Evolutionary conservation across 2,113 vertebrate species (phyloP), one percentile per base, ranked within the genome.

Genomic region (Psittacula cyanocephala): DNA sequence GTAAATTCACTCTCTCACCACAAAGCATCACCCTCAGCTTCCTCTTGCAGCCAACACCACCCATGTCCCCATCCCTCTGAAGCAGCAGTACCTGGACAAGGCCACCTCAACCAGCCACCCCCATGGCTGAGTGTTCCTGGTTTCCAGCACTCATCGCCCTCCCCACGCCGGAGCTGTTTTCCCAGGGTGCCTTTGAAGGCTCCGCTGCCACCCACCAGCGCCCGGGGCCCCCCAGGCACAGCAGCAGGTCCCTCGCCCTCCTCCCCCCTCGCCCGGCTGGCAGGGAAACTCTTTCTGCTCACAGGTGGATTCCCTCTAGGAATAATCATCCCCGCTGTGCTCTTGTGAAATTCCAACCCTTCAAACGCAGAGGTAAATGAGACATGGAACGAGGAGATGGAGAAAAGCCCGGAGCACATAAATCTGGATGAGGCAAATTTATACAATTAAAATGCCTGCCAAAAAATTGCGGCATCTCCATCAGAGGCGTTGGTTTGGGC

Each of bases 271-370:
- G 13, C 86, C 91, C 1, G 0, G 95, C 92, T 95, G 96, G 88
- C 90, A 96, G 86, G 88, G 70, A 95, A 96, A 90, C 1, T 6
- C 95, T 91, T 86, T 88, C 94, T 65, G 55, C 94, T 94, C 93
- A 96, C 92, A 91, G 68, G 50, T 85, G 85, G 57, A 91, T 96
- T 96, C 96, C 93, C 96, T 95, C 95, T 95, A 96, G 96, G 93
- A 97, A 97, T 93, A 96, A 96, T 94, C 96, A 84, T 88, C 84
- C 88, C 76, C 0, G 1, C 88, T 13, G 7, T 39, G 84, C 92
- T 92, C 90, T 93, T 94, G 93, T 95, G 92, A 87, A 82, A 97
- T 88, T 88, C 68, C 91, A 88, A 25, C 81, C 95, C 90, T 96
- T 91, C 93, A 95, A 95, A 96, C 57, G 29, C 88, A 65, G 55